Conservation (phyloP, 2,888 invertebrate genomes). For the Electrophaes corylata region DNA sequence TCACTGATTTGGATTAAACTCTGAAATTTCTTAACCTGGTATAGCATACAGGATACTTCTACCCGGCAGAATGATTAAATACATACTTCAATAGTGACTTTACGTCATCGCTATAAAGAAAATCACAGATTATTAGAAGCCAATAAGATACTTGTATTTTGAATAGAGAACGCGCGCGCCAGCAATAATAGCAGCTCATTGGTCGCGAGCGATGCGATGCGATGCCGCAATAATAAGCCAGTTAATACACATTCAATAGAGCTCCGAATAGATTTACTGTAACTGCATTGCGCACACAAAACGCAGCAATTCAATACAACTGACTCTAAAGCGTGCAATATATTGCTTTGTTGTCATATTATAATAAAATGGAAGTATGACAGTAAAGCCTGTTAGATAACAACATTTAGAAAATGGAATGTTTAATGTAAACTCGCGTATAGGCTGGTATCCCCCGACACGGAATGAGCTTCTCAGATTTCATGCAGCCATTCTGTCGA, state of each 20-base stretch:
- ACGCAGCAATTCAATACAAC: neutral
- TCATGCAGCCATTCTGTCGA: no score
- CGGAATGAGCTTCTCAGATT: no score
- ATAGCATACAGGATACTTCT: no score
- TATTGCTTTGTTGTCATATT: neutral
- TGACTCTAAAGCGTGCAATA: neutral
- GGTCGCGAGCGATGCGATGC: neutral
- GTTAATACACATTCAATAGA: constrained; percentile 1
- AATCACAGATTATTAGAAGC: neutral
- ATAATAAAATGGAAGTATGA: neutral
- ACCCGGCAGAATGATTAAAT: no score
- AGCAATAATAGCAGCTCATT: constrained; percentile 1
- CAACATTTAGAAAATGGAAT: neutral
- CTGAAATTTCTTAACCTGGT: no score
- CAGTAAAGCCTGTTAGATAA: neutral
- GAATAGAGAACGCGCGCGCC: neutral
- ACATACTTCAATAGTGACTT: neutral
- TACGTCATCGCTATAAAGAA: neutral
- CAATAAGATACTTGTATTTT: neutral
- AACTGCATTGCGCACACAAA: neutral
- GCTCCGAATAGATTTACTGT: neutral
- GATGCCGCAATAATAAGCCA: neutral
- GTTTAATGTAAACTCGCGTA: neutral
- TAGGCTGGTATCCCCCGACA: no score
- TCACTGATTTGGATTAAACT: no score